Conservation (phyloP, 2,113 vertebrate species). For the Erythrocercus mccallii region DNA sequence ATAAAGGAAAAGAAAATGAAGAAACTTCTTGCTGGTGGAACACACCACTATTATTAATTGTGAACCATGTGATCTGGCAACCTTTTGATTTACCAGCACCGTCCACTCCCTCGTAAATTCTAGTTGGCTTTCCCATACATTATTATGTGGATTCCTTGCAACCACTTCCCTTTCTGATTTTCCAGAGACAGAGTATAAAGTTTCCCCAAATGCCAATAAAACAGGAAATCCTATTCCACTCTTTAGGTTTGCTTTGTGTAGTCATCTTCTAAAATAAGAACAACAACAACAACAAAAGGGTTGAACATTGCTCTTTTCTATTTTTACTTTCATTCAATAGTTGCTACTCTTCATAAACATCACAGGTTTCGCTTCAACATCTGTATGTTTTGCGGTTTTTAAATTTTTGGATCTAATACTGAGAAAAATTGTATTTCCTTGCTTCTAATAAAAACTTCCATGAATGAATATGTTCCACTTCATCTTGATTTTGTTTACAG, state of each 20-base stretch:
- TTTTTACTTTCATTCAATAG: slow-evolving; percentile 71
- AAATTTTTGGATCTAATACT: slow-evolving; percentile 11
- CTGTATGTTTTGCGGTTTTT: neutral
- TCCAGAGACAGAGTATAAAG: slow-evolving; percentile 81
- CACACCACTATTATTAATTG: slow-evolving; percentile 70
- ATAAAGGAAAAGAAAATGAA: slow-evolving; percentile 67
- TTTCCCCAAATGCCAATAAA: slow-evolving; percentile 82
- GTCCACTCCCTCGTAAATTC: slow-evolving; percentile 79
- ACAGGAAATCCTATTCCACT: slow-evolving; percentile 73
- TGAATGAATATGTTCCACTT: slow-evolving; percentile 1
- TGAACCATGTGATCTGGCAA: slow-evolving; percentile 62
- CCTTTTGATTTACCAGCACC: slow-evolving; percentile 73
- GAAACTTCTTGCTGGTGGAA: slow-evolving; percentile 61
- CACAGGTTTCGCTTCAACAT: slow-evolving; percentile 38
- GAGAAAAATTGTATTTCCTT: slow-evolving; percentile 46
- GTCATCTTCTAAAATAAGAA: slow-evolving; percentile 81
- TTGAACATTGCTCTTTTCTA: slow-evolving; percentile 62
- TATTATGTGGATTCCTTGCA: slow-evolving; percentile 82
- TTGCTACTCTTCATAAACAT: slow-evolving; percentile 58
- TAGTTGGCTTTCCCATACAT: slow-evolving; percentile 77
- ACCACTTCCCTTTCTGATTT: slow-evolving; percentile 86
- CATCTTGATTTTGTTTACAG: neutral
- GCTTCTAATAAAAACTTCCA: neutral
- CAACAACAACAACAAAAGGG: neutral
- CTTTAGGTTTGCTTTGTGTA: slow-evolving; percentile 72